These are phyloP conservation scores for Doryteuthis pealeii DNA, from an alignment of 1,140 invertebrate genomes.

Conservation along the genomic window DNA sequence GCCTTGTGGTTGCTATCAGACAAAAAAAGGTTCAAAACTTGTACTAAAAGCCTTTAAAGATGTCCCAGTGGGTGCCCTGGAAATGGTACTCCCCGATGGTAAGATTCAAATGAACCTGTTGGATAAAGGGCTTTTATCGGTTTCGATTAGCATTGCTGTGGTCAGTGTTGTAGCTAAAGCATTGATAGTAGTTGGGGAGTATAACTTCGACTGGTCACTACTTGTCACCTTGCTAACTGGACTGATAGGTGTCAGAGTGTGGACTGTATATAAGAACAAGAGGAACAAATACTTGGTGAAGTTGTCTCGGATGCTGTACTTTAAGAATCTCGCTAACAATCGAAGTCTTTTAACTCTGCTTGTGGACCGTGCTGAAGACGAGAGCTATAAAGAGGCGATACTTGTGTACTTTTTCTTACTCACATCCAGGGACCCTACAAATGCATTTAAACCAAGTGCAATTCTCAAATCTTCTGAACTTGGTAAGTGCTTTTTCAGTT, in stretches of 20 bases:
- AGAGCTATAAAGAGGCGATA: constrained; percentile 55
- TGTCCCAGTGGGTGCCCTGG: constrained; percentile 48
- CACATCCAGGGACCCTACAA: constrained; percentile 28
- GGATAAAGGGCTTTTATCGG: constrained; percentile 42
- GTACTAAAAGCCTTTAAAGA: constrained; percentile 57
- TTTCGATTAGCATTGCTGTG: constrained; percentile 34
- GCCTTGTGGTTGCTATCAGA: constrained; percentile 52
- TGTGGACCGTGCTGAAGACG: constrained; percentile 56
- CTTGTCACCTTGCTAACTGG: constrained; percentile 32
- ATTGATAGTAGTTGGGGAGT: constrained; percentile 42
- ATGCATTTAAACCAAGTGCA: constrained; percentile 22
- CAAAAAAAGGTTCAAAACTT: constrained; percentile 55
- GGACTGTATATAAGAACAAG: constrained; percentile 45
- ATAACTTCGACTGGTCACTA: constrained; percentile 38
- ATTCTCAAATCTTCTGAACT: constrained; percentile 33
- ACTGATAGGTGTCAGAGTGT: constrained; percentile 25
- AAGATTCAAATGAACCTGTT: constrained; percentile 43
- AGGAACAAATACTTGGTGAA: constrained; percentile 49
- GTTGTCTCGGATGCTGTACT: constrained; percentile 50
- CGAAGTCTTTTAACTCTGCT: constrained; percentile 49
- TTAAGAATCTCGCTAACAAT: constrained; percentile 57
- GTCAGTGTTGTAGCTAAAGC: constrained; percentile 43
- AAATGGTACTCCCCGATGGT: constrained; percentile 56
- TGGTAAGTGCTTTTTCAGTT: constrained; percentile 25
- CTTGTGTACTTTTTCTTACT: constrained; percentile 53